phyloP scores from a whole-genome alignment of 2,113 vertebrate genomes.

The Coregonus clupeaformis region DNA sequence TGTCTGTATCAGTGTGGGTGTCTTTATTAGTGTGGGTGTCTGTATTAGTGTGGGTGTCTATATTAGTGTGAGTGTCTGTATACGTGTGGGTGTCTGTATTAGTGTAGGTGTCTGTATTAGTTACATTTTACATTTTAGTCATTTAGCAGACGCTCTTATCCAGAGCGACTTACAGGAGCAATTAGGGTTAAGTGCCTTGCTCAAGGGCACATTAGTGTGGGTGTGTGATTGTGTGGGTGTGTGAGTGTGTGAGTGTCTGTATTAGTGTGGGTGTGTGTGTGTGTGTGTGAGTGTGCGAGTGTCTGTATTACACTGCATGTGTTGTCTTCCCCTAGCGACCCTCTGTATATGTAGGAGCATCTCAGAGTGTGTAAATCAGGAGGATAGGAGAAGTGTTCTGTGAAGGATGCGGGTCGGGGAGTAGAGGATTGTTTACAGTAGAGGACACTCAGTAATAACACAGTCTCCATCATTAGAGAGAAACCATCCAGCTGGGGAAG shows the following conservation, averaged over 20 bases:
- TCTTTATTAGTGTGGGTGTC: no score
- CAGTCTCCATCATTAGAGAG: constrained; percentile 50
- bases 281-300: not conserved
- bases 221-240: no score
- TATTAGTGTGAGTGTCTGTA: no score
- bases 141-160: no score
- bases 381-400: not conserved
- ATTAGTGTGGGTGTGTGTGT: not conserved
- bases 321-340: not conserved
- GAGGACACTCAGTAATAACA: constrained; percentile 62
- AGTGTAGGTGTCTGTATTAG: no score
- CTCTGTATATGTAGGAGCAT: not conserved
- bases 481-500: constrained; percentile 61
- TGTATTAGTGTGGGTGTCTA: no score
- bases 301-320: constrained; percentile 1
- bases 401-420: constrained; percentile 19
- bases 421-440: constrained; percentile 66
- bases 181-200: no score
- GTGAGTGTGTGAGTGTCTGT: not conserved
- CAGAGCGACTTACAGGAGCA: no score
- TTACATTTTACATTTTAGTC: no score
- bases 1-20: no score
- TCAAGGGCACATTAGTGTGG: no score
- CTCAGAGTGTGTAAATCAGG: constrained; percentile 2
- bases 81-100: no score